These are phyloP conservation scores for Masnerella sp. DNA, from an alignment of 2,888 invertebrate species.

Conservation along the genomic window DNA sequence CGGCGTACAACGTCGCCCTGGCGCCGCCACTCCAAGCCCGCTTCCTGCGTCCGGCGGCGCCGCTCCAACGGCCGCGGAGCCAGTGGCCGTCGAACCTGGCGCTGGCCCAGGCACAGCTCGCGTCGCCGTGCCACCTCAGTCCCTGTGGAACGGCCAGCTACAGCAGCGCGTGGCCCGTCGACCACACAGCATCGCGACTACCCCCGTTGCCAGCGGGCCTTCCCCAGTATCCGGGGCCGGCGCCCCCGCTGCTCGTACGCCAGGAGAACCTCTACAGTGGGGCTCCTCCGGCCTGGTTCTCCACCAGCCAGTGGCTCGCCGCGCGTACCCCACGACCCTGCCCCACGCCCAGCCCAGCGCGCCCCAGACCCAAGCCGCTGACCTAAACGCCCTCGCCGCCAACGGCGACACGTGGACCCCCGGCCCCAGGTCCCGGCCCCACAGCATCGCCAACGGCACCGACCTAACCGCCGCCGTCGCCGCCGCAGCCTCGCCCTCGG, in stretches of 20 bases:
- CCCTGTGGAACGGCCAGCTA: conserved; percentile 74
- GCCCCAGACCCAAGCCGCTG: conserved; percentile 76
- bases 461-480: conserved; percentile 65
- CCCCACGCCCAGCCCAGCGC: conserved; percentile 80
- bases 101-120: conserved; percentile 56
- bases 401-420: conserved; percentile 73
- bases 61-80: not conserved
- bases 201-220: conserved; percentile 69
- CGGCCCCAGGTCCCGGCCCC: conserved; percentile 72
- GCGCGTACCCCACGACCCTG: conserved; percentile 75
- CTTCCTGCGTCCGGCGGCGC: not conserved
- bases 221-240: conserved; percentile 63
- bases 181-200: conserved; percentile 83
- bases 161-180: conserved; percentile 76
- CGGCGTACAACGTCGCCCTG: too few relatives aligned
- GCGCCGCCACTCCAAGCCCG: conserved; percentile 64
- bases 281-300: conserved; percentile 74
- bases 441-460: conserved; percentile 70
- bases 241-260: conserved; percentile 64
- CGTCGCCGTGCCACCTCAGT: conserved; percentile 74
- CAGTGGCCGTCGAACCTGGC: not conserved
- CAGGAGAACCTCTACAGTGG: conserved; percentile 75
- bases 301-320: conserved; percentile 76
- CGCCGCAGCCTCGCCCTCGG: conserved; percentile 78
- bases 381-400: conserved; percentile 68